Evolutionary conservation across 2,888 invertebrate genomes (phyloP).

Genomic region (Drosophila picticornis): DNA sequence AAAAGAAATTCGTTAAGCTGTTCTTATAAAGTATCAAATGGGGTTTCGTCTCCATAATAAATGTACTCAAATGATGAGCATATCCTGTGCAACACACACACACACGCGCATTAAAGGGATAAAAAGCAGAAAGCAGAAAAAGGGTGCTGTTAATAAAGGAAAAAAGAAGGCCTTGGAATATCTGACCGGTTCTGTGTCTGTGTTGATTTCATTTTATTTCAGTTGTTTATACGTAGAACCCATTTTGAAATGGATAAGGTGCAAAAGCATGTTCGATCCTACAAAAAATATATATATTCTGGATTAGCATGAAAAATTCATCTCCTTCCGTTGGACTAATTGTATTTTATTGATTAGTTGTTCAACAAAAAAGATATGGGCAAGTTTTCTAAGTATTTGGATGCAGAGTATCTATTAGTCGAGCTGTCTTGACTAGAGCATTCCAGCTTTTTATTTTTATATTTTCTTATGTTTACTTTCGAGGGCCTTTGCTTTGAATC

Average conservation of each 20-base stretch:
- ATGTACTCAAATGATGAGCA: neutral
- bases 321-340: neutral
- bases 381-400: neutral
- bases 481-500: conserved; percentile 18
- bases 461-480: conserved; percentile 11
- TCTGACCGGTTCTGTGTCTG: conserved; percentile 6
- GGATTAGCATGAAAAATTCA: neutral
- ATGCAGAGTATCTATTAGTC: neutral
- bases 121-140: conserved; percentile 13
- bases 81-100: neutral
- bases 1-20: no score
- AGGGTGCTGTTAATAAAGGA: conserved; percentile 34
- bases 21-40: no score
- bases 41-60: neutral
- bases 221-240: conserved; percentile 9
- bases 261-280: neutral
- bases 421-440: neutral
- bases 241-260: neutral
- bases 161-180: conserved; percentile 10
- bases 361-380: no score
- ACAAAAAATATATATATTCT: neutral
- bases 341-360: neutral
- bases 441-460: neutral
- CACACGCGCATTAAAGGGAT: neutral
- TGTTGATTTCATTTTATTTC: conserved; percentile 64